Evolutionary conservation across 2,888 invertebrate species (phyloP), one percentile per base, ranked within the genome.

Genomic region (Crematogaster levior): DNA sequence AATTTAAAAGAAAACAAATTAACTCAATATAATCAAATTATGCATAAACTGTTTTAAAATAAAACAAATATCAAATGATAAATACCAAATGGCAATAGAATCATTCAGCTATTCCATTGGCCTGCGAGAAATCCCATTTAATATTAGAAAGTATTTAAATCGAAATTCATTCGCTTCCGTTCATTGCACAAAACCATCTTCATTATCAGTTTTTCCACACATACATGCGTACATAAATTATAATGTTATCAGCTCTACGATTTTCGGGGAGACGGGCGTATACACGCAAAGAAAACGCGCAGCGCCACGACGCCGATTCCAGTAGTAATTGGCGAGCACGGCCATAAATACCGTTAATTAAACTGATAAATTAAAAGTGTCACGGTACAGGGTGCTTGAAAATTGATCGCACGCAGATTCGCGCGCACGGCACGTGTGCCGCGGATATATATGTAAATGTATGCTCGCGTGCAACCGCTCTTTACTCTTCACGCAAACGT

Each of bases 291-390:
- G 65, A 27, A 58, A 65, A 10, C 18, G 37, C 65, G 48, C 40
- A 18, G 18, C 68, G 40, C 34, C 48, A 68, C 40, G 24, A 70
- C 63, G 77, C 24, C 58, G 73, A 80, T 72, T 70, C 30, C 34
- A 12, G n/a, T 10, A n/a, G 40, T 73, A 81, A 84, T 81, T 75
- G 75, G 70, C 81, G 48, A 68, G 74, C 43, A 12, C 51, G 27
- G 34, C 51, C 66, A 70, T 70, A 81, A 74, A 68, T 70, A 74
- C 46, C 65, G 81, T 83, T 85, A 85, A 79, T 85, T 85, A 85
- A 75, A 81, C 85, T 81, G 80, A 85, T 85, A 83, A 85, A 85
- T 85, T 85, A 83, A 81, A 81, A 84, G 74, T 75, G 84, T 82
- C 84, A 82, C 66, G 77, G 79, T 81, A 34, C 34, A 18, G 61